Percentiles rank a stretch among this genome's conserved stretches.
Conservation (phyloP, 2,113 vertebrate genomes). For the Pimephales promelas region DNA sequence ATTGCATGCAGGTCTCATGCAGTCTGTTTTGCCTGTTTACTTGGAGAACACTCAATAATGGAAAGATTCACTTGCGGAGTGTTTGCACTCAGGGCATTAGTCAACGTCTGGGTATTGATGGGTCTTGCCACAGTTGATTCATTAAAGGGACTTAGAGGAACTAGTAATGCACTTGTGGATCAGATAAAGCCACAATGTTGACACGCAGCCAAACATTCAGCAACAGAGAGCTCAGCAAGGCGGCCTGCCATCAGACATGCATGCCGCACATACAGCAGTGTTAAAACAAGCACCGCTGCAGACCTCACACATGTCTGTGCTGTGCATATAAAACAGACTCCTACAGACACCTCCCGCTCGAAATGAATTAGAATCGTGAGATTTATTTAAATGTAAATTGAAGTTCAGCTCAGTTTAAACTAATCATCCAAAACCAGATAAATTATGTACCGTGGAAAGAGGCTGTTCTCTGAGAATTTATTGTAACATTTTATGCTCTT, state of each 20-base stretch:
- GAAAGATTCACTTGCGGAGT: conserved; percentile 64
- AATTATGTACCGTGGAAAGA: neutral
- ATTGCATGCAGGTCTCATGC: conserved; percentile 55
- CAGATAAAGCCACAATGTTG: conserved; percentile 63
- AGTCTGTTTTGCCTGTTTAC: conserved; percentile 55
- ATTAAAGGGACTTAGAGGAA: conserved; percentile 68
- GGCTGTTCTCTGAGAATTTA: neutral
- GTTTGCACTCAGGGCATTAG: conserved; percentile 69
- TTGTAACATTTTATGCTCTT: neutral
- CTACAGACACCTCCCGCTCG: neutral
- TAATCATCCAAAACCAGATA: neutral
- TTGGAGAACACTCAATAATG: conserved; percentile 66
- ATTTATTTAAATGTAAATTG: conserved; percentile 20
- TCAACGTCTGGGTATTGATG: conserved; percentile 72
- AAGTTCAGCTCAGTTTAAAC: conserved; percentile 8
- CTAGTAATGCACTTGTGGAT: conserved; percentile 67
- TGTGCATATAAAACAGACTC: conserved; percentile 12
- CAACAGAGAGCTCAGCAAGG: conserved; percentile 32
- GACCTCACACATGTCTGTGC: conserved; percentile 2
- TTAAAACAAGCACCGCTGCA: conserved; percentile 10
- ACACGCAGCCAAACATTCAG: conserved; percentile 52
- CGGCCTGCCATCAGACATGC: conserved; percentile 27
- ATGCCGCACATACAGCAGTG: conserved; percentile 30
- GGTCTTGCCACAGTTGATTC: conserved; percentile 70
- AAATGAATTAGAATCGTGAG: neutral